These are phyloP conservation scores for Drosophila parabipectinata DNA, from an alignment of 1,140 invertebrate species.

Conservation along the genomic window DNA sequence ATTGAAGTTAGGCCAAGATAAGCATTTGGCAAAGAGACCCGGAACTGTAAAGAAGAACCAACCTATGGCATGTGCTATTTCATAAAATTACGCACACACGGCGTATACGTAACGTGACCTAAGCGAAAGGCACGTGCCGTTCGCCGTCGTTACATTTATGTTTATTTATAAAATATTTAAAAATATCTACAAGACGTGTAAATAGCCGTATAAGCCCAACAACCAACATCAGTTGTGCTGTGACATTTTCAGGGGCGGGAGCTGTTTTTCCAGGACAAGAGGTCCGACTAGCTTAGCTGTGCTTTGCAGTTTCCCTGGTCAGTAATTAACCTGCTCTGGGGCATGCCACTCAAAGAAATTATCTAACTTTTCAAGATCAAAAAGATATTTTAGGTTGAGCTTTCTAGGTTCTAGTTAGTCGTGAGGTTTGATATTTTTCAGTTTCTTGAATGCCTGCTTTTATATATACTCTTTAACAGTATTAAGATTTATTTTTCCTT, in stretches of 20 bases:
- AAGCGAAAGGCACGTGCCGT: conserved; percentile 48
- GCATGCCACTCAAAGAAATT: conserved; percentile 11
- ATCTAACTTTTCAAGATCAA: not conserved
- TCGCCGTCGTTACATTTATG: conserved; percentile 56
- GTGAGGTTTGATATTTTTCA: not conserved
- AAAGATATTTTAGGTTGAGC: not conserved
- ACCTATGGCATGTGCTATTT: conserved; percentile 35
- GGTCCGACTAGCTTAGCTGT: conserved; percentile 20
- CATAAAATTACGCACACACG: conserved; percentile 53
- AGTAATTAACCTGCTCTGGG: conserved; percentile 27
- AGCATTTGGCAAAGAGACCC: conserved; percentile 21
- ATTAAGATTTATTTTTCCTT: conserved; percentile 11
- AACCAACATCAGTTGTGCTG: conserved; percentile 17
- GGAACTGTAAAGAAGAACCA: conserved; percentile 5
- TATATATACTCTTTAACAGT: not conserved
- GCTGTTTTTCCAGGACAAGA: conserved; percentile 1
- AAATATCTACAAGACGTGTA: conserved; percentile 71
- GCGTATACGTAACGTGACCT: conserved; percentile 56
- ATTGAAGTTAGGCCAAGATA: conserved; percentile 53
- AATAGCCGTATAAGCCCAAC: conserved; percentile 45
- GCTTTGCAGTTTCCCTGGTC: conserved; percentile 17
- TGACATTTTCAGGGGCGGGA: conserved; percentile 55
- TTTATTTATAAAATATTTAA: conserved; percentile 81
- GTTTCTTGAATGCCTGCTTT: not conserved
- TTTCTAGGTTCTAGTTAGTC: not conserved